A percentile compares a stretch with the other conserved stretches of the same genome.
Evolutionary conservation across 2,113 vertebrate species (phyloP).

Genomic region (Caloenas nicobarica): DNA sequence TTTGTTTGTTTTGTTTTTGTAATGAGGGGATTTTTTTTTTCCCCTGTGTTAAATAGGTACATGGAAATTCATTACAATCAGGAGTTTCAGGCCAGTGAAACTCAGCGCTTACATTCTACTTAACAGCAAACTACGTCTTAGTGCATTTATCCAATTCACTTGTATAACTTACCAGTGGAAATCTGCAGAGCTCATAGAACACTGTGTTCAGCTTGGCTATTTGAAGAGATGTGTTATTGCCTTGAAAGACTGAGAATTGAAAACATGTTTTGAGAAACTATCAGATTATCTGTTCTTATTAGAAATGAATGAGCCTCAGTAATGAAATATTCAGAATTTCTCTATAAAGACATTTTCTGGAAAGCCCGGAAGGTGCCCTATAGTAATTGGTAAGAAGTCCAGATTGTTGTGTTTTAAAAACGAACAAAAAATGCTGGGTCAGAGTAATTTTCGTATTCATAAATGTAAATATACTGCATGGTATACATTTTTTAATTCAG

Average conservation of each 20-base stretch:
- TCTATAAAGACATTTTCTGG: not conserved
- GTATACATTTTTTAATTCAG: not conserved
- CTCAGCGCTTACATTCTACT: not conserved
- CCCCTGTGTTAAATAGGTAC: not conserved
- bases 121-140: not conserved
- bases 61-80: not conserved
- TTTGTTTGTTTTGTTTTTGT: not conserved
- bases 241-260: not conserved
- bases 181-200: not conserved
- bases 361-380: not conserved
- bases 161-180: not conserved
- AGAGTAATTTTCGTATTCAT: not conserved
- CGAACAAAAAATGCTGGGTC: not conserved
- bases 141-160: not conserved
- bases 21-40: not conserved
- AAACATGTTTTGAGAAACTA: not conserved
- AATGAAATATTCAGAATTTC: not conserved
- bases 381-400: not conserved
- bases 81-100: not conserved
- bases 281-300: not conserved
- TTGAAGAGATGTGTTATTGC: not conserved
- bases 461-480: not conserved
- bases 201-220: not conserved
- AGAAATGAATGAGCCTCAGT: not conserved
- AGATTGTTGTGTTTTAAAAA: not conserved